Conservation (phyloP, 2,797 vertebrate species). For the Artibeus jamaicensis region DNA sequence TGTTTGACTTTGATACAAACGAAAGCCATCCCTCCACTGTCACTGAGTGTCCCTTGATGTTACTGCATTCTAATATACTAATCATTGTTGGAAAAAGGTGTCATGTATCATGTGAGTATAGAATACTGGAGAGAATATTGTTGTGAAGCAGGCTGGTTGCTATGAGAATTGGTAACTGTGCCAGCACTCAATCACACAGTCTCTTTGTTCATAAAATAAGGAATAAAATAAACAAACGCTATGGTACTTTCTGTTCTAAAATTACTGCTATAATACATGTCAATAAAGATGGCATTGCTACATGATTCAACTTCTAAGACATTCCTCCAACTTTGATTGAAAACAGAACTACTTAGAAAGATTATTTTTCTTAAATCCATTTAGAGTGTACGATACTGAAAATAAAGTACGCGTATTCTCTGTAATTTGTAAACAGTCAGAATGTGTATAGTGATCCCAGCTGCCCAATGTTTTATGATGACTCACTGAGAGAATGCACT, state of each 20-base stretch:
- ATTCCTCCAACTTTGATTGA: not conserved
- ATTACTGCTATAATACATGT: not conserved
- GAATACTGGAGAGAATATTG: not conserved
- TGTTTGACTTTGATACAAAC: not conserved
- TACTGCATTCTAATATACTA: not conserved
- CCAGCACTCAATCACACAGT: not conserved
- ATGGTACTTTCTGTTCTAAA: not conserved
- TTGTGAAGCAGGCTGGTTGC: not conserved
- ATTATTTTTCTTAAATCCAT: not conserved
- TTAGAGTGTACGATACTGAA: not conserved
- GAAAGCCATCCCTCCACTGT: not conserved
- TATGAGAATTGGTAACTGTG: not conserved
- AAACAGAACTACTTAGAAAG: not conserved
- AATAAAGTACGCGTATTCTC: not conserved
- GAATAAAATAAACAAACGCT: not conserved
- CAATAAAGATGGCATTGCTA: not conserved
- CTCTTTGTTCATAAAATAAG: not conserved
- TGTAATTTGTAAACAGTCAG: not conserved
- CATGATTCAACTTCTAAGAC: not conserved
- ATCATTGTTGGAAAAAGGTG: not conserved
- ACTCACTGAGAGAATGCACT: not conserved
- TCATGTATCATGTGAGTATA: not conserved
- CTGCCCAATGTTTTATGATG: not conserved
- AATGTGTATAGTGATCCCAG: not conserved
- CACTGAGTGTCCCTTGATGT: not conserved